A percentile compares a stretch with the other conserved stretches of the same genome.
These are phyloP conservation scores for Hirundichthys speculiger DNA, from an alignment of 2,113 vertebrate genomes.

Conservation along the genomic window DNA sequence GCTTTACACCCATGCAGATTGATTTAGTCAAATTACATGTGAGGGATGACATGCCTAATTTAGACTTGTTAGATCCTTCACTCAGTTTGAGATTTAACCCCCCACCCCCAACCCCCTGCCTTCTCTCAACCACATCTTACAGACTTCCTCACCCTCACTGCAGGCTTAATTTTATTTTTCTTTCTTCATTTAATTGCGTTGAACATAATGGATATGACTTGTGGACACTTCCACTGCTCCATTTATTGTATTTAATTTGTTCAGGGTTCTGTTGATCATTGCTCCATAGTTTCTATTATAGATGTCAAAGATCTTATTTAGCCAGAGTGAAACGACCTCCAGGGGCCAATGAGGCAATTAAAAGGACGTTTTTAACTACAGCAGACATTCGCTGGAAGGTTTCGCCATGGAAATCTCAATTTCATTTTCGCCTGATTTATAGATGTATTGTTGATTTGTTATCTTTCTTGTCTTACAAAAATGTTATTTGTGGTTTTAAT, in stretches of 20 bases:
- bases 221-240: too few relatives aligned
- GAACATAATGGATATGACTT: conserved; percentile 2
- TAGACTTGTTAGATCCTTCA: conserved; percentile 26
- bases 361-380: conserved; percentile 14
- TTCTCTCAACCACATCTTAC: conserved; percentile 6
- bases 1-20: conserved; percentile 8
- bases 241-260: neutral
- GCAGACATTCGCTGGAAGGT: neutral
- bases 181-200: neutral
- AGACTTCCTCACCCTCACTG: neutral
- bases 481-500: too few relatives aligned
- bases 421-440: neutral
- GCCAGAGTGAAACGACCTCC: conserved; percentile 14
- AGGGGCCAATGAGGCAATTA: conserved; percentile 9
- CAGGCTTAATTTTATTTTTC: conserved; percentile 3
- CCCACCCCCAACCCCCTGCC: too few relatives aligned
- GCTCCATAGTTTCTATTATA: conserved; percentile 1
- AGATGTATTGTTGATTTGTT: neutral
- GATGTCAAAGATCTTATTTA: conserved; percentile 41
- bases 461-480: neutral
- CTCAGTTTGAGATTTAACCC: conserved; percentile 14
- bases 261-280: too few relatives aligned
- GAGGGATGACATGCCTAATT: conserved; percentile 19
- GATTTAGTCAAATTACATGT: conserved; percentile 27
- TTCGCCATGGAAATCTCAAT: neutral